A percentile compares a stretch with the other conserved stretches of the same genome.
Conservation (phyloP, 2,888 invertebrate genomes). For the Meghimatium bilineatum region DNA sequence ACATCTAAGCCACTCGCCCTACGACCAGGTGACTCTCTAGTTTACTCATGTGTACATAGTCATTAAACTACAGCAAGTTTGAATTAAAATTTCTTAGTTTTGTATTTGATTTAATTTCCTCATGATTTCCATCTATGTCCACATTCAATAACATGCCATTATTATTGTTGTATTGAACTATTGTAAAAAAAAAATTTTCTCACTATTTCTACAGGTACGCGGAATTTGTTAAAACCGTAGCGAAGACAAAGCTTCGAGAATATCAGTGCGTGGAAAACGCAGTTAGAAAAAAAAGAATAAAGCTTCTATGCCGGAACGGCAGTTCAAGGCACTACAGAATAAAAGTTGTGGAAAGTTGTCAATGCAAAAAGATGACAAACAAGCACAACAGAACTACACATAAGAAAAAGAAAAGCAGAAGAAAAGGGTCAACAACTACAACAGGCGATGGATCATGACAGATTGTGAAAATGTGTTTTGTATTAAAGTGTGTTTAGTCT, state of each 20-base stretch:
- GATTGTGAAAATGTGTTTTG: neutral
- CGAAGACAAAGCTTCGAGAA: conserved; percentile 68
- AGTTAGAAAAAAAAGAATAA: conserved; percentile 68
- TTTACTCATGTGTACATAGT: no score
- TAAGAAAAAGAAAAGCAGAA: conserved; percentile 14
- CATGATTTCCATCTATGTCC: no score
- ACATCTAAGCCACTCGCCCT: no score
- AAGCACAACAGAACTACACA: conserved; percentile 57
- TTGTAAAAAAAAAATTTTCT: no score
- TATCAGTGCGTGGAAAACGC: conserved; percentile 75
- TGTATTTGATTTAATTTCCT: no score
- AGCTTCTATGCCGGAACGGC: conserved; percentile 74
- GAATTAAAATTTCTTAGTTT: no score
- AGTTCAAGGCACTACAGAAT: conserved; percentile 70
- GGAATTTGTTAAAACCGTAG: conserved; percentile 73
- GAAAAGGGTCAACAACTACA: neutral
- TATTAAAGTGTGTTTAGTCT: neutral
- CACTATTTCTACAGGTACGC: conserved; percentile 61
- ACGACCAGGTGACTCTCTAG: no score
- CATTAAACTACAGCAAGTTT: no score
- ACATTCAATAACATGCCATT: no score
- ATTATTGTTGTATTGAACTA: no score
- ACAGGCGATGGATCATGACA: conserved; percentile 7
- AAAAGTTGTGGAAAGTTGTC: conserved; percentile 73
- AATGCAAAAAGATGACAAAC: conserved; percentile 67